Conservation (phyloP, 2,797 vertebrate genomes). For the Mycteria americana region DNA sequence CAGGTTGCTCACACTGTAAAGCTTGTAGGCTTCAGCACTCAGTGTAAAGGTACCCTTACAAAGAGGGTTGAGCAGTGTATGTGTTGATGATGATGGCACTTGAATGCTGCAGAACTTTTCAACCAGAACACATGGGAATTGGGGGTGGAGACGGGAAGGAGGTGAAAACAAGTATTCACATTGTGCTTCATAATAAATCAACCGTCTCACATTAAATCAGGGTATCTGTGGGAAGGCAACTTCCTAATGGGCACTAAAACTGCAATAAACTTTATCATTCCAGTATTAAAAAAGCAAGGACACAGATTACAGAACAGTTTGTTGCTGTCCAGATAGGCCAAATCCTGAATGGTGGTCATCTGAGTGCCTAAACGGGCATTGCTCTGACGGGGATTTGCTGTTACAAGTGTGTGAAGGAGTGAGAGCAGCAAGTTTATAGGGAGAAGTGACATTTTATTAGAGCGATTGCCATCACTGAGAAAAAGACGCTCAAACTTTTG, state of each 20-base stretch:
- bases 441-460: background rate
- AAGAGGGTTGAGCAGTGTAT: background rate
- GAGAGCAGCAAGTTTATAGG: background rate
- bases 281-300: background rate
- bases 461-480: background rate
- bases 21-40: background rate
- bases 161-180: slow-evolving; percentile 14
- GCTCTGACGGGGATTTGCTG: background rate
- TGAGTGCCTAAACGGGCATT: background rate
- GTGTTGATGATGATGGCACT: background rate
- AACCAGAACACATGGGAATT: background rate
- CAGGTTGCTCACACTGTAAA: background rate
- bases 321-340: background rate
- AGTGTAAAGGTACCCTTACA: background rate
- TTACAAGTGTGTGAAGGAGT: background rate
- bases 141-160: background rate
- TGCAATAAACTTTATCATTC: background rate
- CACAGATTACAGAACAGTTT: background rate
- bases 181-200: slow-evolving; percentile 35
- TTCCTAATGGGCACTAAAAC: background rate
- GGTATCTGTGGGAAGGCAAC: background rate
- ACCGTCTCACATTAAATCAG: background rate
- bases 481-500: background rate
- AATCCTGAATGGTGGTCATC: background rate
- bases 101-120: background rate